Conservation (phyloP, 2,888 invertebrate species). For the Andrena haemorrhoa region DNA sequence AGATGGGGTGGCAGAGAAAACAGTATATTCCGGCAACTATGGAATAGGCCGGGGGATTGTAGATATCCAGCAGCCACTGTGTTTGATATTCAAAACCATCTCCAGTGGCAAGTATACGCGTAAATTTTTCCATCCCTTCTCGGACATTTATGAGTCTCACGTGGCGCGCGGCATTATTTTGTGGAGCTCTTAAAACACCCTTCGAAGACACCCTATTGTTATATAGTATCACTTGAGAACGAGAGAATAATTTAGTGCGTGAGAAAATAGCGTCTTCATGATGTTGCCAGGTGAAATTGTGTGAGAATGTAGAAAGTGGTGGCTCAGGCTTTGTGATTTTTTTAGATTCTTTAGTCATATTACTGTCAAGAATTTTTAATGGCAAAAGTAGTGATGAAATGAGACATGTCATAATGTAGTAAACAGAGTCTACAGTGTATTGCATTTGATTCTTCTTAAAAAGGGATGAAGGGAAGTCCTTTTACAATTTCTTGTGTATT, state of each 20-base stretch:
- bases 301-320: too few relatives aligned
- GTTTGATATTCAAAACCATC: conserved; percentile 73
- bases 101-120: conserved; percentile 65
- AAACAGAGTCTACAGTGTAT: too few relatives aligned
- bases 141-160: conserved; percentile 43
- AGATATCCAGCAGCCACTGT: conserved; percentile 44
- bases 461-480: too few relatives aligned
- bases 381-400: too few relatives aligned
- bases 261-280: background rate
- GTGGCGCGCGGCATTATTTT: background rate
- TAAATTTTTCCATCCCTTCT: conserved; percentile 66
- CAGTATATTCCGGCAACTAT: conserved; percentile 38
- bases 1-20: conserved; percentile 14
- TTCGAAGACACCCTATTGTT: background rate
- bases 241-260: background rate
- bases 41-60: conserved; percentile 26
- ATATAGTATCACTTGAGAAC: background rate
- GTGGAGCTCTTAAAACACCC: background rate
- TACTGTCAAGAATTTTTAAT: too few relatives aligned
- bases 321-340: too few relatives aligned
- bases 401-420: too few relatives aligned
- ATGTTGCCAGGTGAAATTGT: background rate
- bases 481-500: too few relatives aligned
- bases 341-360: too few relatives aligned
- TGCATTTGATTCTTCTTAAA: too few relatives aligned